phyloP scores from a whole-genome alignment of 35 echinoderm and acorn worm species.

The Patiria miniata region DNA sequence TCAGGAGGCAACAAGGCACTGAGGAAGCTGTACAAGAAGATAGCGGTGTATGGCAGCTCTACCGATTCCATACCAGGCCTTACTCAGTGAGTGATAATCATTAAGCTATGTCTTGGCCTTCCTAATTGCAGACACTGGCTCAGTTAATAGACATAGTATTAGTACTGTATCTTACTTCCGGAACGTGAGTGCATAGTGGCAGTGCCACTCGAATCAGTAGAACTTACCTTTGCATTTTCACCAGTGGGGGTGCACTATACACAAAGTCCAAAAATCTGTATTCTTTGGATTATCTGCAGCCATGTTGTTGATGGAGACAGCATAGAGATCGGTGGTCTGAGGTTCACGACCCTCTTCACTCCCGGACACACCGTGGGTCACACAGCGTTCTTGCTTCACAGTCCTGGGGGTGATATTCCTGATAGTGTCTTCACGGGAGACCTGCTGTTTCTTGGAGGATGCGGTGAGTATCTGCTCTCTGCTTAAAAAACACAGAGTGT shows the following conservation, averaged over 20 bases:
- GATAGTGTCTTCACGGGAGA: slow-evolving; percentile 84
- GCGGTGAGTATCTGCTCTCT: slow-evolving; percentile 60
- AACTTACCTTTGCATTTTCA: no score
- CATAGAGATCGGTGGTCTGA: slow-evolving; percentile 65
- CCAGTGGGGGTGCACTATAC: no score
- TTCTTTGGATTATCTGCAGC: slow-evolving; percentile 48
- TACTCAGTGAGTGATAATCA: slow-evolving; percentile 67
- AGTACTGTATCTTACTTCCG: no score
- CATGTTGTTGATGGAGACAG: slow-evolving; percentile 64
- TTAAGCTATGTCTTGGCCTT: background rate
- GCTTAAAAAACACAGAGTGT: no score
- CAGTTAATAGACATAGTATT: background rate
- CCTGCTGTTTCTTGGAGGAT: slow-evolving; percentile 78
- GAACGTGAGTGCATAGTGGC: no score
- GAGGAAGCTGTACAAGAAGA: slow-evolving; percentile 36
- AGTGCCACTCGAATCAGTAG: no score
- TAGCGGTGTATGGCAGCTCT: slow-evolving; percentile 66
- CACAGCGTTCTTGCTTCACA: slow-evolving; percentile 73
- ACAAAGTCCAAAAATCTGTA: no score
- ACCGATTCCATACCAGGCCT: slow-evolving; percentile 64
- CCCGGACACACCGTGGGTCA: slow-evolving; percentile 91
- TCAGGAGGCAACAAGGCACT: slow-evolving; percentile 70
- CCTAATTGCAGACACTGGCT: background rate
- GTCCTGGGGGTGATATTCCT: slow-evolving; percentile 39
- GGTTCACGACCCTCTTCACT: slow-evolving; percentile 74